These are phyloP conservation scores for Tretioscincus oriximinensis DNA, from an alignment of 2,113 vertebrate genomes.

Conservation along the genomic window DNA sequence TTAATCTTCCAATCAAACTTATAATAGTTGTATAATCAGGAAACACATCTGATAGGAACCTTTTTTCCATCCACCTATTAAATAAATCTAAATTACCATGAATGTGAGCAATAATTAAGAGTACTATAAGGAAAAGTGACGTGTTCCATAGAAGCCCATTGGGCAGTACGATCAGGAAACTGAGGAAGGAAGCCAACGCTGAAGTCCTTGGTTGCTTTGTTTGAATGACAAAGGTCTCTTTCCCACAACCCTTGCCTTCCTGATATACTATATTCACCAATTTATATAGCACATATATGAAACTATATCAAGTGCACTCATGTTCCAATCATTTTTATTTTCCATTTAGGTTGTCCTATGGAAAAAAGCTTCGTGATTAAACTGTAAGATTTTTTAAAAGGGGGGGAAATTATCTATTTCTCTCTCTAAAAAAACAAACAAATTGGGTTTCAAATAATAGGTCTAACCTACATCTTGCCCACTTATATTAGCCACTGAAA, in stretches of 20 bases:
- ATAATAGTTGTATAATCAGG: neutral
- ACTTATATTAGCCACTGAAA: too few species aligned
- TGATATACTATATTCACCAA: neutral
- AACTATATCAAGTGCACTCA: neutral
- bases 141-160: neutral
- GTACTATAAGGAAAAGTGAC: neutral
- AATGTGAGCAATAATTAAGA: neutral
- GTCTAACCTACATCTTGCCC: too few species aligned
- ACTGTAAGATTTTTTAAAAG: too few species aligned
- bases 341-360: neutral
- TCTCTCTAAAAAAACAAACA: too few species aligned
- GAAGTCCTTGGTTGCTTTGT: constrained; percentile 30
- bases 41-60: neutral
- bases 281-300: too few species aligned
- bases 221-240: constrained; percentile 23
- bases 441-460: too few species aligned
- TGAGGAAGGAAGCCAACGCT: constrained; percentile 32
- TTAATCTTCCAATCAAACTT: neutral
- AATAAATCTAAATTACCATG: neutral
- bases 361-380: too few species aligned
- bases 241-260: constrained; percentile 34
- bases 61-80: neutral
- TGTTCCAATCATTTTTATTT: neutral
- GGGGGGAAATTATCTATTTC: too few species aligned
- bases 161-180: constrained; percentile 12